Percentiles rank a stretch among this genome's conserved stretches.
These are phyloP conservation scores for Trachurus trachurus DNA, from an alignment of 2,797 vertebrate species.

Conservation along the genomic window DNA sequence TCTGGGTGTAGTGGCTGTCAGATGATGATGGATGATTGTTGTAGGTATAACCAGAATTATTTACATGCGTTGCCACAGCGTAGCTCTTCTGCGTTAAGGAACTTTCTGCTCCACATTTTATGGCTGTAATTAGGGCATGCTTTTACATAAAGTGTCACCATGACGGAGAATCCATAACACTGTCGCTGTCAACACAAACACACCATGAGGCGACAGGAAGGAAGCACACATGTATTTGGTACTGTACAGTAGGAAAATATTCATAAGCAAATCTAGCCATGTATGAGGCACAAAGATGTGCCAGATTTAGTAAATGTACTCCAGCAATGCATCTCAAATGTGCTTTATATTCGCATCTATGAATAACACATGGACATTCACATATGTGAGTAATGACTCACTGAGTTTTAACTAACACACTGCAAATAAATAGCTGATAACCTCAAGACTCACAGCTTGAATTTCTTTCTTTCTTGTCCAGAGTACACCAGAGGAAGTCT, in stretches of 20 bases:
- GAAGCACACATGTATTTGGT: conserved; percentile 7
- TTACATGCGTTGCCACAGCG: conserved; percentile 32
- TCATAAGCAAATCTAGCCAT: conserved; percentile 12
- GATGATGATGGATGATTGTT: conserved; percentile 44
- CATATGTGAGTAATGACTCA: conserved; percentile 13
- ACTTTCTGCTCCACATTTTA: conserved; percentile 54
- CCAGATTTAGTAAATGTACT: conserved; percentile 1
- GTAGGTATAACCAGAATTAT: conserved; percentile 42
- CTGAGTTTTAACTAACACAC: conserved; percentile 9
- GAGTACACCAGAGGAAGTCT: conserved; percentile 1
- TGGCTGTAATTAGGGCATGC: conserved; percentile 61
- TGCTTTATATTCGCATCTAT: conserved; percentile 4
- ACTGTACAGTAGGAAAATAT: neutral
- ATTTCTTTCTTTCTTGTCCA: conserved; percentile 5
- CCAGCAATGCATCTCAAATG: conserved; percentile 9
- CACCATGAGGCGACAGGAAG: conserved; percentile 21
- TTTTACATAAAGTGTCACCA: conserved; percentile 64
- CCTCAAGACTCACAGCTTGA: conserved; percentile 18
- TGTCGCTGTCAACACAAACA: conserved; percentile 54
- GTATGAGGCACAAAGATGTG: neutral
- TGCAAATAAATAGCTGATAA: conserved; percentile 24
- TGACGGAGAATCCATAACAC: conserved; percentile 59
- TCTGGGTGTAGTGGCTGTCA: conserved; percentile 17
- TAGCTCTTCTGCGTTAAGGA: conserved; percentile 23
- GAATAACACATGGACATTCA: conserved; percentile 4